A percentile compares a stretch with the other conserved stretches of the same genome.
Evolutionary conservation across 2,113 vertebrate genomes (phyloP).

Genomic region (Ceyx melanurus): DNA sequence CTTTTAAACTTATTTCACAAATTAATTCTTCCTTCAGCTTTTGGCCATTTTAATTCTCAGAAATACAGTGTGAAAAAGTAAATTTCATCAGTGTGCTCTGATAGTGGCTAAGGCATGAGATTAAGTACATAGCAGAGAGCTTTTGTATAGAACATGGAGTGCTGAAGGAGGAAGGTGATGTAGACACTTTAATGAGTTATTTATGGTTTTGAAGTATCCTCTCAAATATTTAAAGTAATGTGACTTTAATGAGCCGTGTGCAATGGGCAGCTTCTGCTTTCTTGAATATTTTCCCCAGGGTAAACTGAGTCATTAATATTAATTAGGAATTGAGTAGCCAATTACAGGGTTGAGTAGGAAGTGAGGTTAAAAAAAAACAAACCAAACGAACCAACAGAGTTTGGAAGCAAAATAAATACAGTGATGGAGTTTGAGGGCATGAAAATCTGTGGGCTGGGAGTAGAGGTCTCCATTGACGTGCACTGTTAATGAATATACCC

Average conservation of each 20-base stretch:
- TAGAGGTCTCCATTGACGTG: background rate
- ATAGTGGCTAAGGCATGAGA: background rate
- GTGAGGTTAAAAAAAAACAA: background rate
- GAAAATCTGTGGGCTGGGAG: conserved; percentile 11
- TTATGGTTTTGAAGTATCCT: conserved; percentile 6
- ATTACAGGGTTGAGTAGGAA: conserved; percentile 31
- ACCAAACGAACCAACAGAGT: background rate
- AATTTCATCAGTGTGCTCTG: background rate
- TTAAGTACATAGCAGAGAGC: background rate
- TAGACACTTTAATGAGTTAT: conserved; percentile 10
- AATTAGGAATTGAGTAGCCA: conserved; percentile 40
- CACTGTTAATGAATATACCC: conserved; percentile 13
- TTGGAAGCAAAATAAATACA: background rate
- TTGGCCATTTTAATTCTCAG: background rate
- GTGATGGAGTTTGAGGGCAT: background rate
- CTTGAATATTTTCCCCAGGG: background rate
- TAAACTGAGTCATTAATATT: conserved; percentile 50
- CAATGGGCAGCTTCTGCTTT: background rate
- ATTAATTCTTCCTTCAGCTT: background rate
- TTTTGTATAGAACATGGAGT: background rate
- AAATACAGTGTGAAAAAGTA: background rate
- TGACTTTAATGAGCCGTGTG: conserved; percentile 16
- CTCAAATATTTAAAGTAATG: conserved; percentile 11
- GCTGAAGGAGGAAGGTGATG: background rate
- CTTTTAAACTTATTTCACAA: background rate